These are phyloP conservation scores for Centropristis striata DNA, from an alignment of 2,113 vertebrate genomes.

Conservation along the genomic window DNA sequence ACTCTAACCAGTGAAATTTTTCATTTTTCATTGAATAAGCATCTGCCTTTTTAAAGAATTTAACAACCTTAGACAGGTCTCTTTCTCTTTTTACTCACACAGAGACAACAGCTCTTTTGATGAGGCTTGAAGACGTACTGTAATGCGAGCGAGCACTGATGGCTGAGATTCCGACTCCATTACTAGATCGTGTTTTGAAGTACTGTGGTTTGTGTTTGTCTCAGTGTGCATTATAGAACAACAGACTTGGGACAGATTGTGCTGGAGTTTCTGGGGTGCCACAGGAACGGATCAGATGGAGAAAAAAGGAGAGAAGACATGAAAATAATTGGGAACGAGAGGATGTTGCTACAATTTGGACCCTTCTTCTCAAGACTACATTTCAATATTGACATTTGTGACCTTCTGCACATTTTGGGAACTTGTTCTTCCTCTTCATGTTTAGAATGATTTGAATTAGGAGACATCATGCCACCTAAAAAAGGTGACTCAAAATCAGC, in stretches of 20 bases:
- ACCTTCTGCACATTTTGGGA: slow-evolving; percentile 23
- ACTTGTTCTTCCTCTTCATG: slow-evolving; percentile 5
- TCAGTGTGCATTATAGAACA: slow-evolving; percentile 60
- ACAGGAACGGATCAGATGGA: slow-evolving; percentile 28
- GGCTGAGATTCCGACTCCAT: slow-evolving; percentile 71
- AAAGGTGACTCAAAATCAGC: slow-evolving; percentile 83
- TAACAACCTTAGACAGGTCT: background rate
- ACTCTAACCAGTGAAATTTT: slow-evolving; percentile 12
- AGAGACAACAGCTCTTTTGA: slow-evolving; percentile 33
- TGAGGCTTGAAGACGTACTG: slow-evolving; percentile 48
- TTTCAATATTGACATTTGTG: slow-evolving; percentile 28
- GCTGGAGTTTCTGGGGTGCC: slow-evolving; percentile 36
- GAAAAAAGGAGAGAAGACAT: slow-evolving; percentile 36
- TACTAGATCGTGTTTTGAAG: slow-evolving; percentile 69
- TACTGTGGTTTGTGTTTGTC: slow-evolving; percentile 63
- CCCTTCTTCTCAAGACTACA: slow-evolving; percentile 23
- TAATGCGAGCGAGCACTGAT: slow-evolving; percentile 64
- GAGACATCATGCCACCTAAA: slow-evolving; percentile 87
- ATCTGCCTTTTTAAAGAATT: background rate
- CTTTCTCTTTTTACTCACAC: slow-evolving; percentile 26
- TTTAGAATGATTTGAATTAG: slow-evolving; percentile 75
- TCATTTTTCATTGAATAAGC: slow-evolving; percentile 20
- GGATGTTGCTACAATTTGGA: slow-evolving; percentile 39
- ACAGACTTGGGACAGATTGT: slow-evolving; percentile 31
- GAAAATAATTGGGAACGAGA: slow-evolving; percentile 21